These are phyloP conservation scores for Andrena praecox DNA, from an alignment of 2,888 invertebrate species.

Conservation along the genomic window DNA sequence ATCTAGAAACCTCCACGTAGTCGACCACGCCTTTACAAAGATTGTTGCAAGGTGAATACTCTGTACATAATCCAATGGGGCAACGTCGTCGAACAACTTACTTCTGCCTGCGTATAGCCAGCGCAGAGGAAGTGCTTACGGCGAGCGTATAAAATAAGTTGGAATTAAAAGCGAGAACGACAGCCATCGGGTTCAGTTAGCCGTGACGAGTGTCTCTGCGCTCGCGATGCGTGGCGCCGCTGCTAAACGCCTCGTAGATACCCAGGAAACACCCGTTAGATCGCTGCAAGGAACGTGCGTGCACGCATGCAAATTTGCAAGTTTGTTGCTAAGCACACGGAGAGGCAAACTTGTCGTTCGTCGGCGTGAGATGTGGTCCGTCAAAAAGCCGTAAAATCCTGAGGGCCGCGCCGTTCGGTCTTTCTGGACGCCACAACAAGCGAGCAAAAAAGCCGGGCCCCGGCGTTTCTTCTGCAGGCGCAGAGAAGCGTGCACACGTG, in stretches of 20 bases:
- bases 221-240: no score
- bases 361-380: slow-evolving; percentile 84
- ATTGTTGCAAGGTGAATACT: background rate
- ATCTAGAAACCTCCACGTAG: background rate
- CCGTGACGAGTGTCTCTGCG: background rate
- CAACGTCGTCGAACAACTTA: slow-evolving; percentile 12
- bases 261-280: slow-evolving; percentile 67
- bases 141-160: slow-evolving; percentile 1
- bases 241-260: background rate
- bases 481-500: slow-evolving; percentile 12
- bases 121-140: background rate
- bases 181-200: background rate
- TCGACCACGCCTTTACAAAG: background rate
- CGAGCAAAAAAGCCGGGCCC: slow-evolving; percentile 14
- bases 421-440: slow-evolving; percentile 26
- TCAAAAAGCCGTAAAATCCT: slow-evolving; percentile 78
- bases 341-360: slow-evolving; percentile 73
- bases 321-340: slow-evolving; percentile 80
- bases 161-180: slow-evolving; percentile 13
- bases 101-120: background rate
- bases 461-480: slow-evolving; percentile 2
- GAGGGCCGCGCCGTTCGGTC: slow-evolving; percentile 67
- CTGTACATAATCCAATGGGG: slow-evolving; percentile 3
- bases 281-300: slow-evolving; percentile 48
- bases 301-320: slow-evolving; percentile 82